These are phyloP conservation scores for Fabriciana adippe DNA, from an alignment of 2,888 invertebrate genomes.

Conservation along the genomic window DNA sequence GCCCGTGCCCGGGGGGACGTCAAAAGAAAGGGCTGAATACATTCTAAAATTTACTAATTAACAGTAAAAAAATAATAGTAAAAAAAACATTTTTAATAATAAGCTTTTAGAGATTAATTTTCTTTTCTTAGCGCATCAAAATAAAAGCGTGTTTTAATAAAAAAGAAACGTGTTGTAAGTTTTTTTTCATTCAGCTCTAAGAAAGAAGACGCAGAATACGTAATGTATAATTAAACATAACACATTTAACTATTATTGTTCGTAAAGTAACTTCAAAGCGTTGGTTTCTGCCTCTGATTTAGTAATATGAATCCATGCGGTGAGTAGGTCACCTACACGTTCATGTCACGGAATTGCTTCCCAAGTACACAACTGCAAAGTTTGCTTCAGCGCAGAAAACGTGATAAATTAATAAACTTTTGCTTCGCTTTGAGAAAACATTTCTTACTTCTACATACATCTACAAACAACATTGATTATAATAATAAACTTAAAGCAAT, in stretches of 20 bases:
- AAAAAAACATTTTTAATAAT: too few relatives aligned
- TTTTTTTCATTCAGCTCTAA: too few relatives aligned
- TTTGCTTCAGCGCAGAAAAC: slow-evolving; percentile 32
- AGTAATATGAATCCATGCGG: slow-evolving; percentile 12
- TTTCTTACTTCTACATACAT: slow-evolving; percentile 16
- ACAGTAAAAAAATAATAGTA: too few relatives aligned
- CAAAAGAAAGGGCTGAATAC: too few relatives aligned
- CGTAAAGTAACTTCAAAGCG: not conserved
- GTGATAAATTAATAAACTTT: slow-evolving; percentile 40
- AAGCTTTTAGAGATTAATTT: too few relatives aligned
- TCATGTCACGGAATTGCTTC: slow-evolving; percentile 33
- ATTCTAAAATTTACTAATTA: too few relatives aligned
- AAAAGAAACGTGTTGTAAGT: too few relatives aligned
- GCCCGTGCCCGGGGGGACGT: too few relatives aligned
- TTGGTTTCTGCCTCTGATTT: not conserved
- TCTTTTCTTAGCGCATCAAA: too few relatives aligned
- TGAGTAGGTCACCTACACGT: slow-evolving; percentile 27
- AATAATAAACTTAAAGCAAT: slow-evolving; percentile 3
- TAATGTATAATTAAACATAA: too few relatives aligned
- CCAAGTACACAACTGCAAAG: slow-evolving; percentile 25
- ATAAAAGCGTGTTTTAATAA: too few relatives aligned
- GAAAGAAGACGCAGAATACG: too few relatives aligned
- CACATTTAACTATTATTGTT: not conserved
- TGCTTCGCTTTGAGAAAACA: slow-evolving; percentile 29
- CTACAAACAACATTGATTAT: slow-evolving; percentile 4